Conservation (phyloP, 2,113 vertebrate genomes). For the Orycteropus afer region DNA sequence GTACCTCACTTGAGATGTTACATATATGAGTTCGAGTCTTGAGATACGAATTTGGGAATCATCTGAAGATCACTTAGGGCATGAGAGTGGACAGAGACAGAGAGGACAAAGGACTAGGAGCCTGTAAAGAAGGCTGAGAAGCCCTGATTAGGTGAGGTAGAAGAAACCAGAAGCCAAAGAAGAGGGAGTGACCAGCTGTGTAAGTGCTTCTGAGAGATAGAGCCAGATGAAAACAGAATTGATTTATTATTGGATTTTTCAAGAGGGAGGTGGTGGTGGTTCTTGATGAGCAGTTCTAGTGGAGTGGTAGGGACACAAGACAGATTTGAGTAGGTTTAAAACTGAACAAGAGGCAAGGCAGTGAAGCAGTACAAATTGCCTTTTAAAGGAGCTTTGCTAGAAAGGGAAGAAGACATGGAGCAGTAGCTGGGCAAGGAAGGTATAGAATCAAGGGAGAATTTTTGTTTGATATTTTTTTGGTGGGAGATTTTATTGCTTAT, state of each 20-base stretch:
- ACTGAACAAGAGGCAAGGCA: neutral
- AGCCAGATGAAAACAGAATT: neutral
- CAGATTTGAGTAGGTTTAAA: neutral
- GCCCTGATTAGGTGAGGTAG: neutral
- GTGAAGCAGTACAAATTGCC: neutral
- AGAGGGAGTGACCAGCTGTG: neutral
- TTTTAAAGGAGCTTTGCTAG: neutral
- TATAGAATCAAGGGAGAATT: neutral
- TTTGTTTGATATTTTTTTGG: neutral
- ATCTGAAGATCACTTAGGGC: neutral
- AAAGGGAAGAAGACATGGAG: neutral
- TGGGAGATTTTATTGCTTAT: neutral
- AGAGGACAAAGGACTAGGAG: neutral
- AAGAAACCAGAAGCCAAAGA: neutral
- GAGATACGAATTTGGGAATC: neutral
- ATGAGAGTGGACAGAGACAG: neutral
- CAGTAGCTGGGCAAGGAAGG: neutral
- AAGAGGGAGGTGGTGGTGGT: neutral
- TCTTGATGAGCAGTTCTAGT: neutral
- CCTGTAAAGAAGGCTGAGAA: neutral
- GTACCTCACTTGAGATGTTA: neutral
- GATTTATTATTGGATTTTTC: neutral
- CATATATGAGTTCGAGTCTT: neutral
- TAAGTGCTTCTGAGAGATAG: neutral
- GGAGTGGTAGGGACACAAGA: neutral